phyloP scores from a whole-genome alignment of 2,113 vertebrate species.

The Turnix velox region DNA sequence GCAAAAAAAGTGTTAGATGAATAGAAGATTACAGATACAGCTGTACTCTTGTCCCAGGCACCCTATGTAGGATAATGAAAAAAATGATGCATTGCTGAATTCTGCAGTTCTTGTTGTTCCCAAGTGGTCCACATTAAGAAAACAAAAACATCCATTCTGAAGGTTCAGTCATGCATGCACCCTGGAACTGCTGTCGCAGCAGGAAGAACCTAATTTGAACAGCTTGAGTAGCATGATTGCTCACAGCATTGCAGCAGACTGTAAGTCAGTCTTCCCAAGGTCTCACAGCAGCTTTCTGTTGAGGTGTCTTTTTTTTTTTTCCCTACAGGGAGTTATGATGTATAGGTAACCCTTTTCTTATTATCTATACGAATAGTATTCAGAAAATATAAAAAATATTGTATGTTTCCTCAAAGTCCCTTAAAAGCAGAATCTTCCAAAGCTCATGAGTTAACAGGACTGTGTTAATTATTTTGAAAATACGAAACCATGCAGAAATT shows the following conservation, averaged over 20 bases:
- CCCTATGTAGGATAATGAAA: background rate
- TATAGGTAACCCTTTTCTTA: background rate
- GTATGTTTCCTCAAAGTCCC: background rate
- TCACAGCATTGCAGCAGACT: constrained; percentile 34
- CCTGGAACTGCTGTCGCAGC: constrained; percentile 34
- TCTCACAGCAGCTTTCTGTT: background rate
- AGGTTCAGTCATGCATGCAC: constrained; percentile 4
- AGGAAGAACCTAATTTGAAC: constrained; percentile 16
- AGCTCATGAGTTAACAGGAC: background rate
- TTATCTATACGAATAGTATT: background rate
- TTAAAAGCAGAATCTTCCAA: background rate
- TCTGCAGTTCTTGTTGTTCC: background rate
- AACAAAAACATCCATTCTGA: background rate
- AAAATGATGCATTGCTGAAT: background rate
- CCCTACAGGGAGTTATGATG: background rate
- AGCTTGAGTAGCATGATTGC: background rate
- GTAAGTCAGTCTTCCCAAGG: constrained; percentile 32
- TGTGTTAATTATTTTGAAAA: background rate
- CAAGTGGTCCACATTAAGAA: background rate
- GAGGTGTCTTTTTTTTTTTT: background rate
- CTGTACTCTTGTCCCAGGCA: background rate
- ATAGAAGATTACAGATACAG: background rate
- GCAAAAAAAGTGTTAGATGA: background rate
- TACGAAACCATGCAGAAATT: background rate
- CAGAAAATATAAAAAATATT: background rate